Base-by-base conservation (phyloP, 2,888 invertebrate genomes). In the Criorhina ranunculi region DNA sequence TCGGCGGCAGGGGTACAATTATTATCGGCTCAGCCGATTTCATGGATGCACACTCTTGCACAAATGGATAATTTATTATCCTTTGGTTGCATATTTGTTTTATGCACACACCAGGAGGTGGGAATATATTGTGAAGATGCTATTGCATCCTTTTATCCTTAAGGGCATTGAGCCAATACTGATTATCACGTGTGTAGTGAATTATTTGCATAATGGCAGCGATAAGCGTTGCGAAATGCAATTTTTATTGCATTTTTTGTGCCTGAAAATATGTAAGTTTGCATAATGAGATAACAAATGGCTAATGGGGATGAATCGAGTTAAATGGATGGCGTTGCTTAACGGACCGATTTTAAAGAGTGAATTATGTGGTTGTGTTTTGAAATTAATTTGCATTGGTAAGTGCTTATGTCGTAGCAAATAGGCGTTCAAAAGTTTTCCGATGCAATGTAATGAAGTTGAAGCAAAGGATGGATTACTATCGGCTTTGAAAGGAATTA, bases 51-150 rank as follows among this genome's bases (percentile, higher is more conserved):
- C 24, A 75, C 73, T 60, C 67, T 80, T 80, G 51, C 60, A 55
- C 57, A 79, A 69, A 76, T 81, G 62, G 69, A 69, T 76, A 70
- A 82, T 77, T 82, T 82, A 82, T 82, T 76, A 66, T 64, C 46
- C 64, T 59, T 82, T 24, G 64, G 37, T 59, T 70, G 76, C 69
- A 76, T 64, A 70, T 70, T 70, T 76, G 76, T 76, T 70, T 66
- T 31, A 9, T 19, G 15, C 29, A 49, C 5, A 15, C 35, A 29
- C 8, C 29, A 8, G 12, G 8, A 49, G 6, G 12, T 11, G 49
- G 8, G 12, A 5, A 29, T 37, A 12, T 31, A 7, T 33, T 59
- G n/a, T 42, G 31, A 82, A 76, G 76, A 76, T 82, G 35, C 49
- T 51, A 19, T 64, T 11, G 17, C 37, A 12, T 51, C 29, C n/a